Conservation (phyloP, 2,797 vertebrate genomes). For the Sebastes iracundus region DNA sequence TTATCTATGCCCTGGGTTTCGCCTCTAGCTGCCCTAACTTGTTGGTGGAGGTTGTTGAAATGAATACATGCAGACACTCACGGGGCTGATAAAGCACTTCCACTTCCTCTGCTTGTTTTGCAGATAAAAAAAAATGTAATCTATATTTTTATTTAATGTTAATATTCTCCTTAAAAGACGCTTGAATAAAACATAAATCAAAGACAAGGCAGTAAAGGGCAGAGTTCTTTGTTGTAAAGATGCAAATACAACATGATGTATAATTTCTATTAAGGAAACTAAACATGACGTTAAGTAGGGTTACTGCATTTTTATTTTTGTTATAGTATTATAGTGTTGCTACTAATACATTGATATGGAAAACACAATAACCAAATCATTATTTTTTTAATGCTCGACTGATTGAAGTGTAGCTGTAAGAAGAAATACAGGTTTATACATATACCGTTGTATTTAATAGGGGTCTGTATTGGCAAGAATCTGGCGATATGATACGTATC, state of each 20-base stretch:
- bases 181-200: neutral
- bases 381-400: neutral
- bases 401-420: neutral
- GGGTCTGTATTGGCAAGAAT: too few relatives aligned
- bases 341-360: neutral
- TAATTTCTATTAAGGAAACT: neutral
- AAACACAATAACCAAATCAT: neutral
- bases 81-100: neutral
- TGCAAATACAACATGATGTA: neutral
- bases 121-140: neutral
- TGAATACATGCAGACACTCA: neutral
- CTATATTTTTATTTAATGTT: neutral
- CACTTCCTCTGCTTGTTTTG: neutral
- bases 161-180: neutral
- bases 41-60: neutral
- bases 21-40: neutral
- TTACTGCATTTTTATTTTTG: neutral
- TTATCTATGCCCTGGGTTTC: neutral
- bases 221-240: neutral
- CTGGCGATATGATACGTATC: too few relatives aligned
- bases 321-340: neutral
- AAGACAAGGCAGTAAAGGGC: neutral
- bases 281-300: neutral
- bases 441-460: accelerated
- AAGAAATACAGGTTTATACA: neutral